These are phyloP conservation scores for Hemibagrus wyckioides DNA, from an alignment of 2,113 vertebrate genomes.

Conservation along the genomic window DNA sequence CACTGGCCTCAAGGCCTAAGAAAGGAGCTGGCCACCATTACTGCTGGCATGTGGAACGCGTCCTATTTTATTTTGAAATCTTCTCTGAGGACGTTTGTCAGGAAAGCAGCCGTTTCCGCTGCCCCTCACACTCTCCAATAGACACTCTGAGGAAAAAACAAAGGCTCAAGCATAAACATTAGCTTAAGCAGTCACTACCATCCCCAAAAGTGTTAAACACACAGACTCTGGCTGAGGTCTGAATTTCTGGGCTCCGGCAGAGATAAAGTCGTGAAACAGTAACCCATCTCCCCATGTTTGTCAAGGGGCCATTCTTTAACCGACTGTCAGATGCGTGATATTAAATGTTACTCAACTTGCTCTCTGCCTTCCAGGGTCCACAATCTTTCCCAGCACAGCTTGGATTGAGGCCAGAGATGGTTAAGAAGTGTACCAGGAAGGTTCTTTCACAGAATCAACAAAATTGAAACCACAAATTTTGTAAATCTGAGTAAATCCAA, in stretches of 20 bases:
- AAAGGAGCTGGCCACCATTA: neutral
- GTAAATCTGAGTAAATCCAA: no score
- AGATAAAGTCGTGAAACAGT: neutral
- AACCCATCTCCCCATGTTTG: neutral
- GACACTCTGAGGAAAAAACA: neutral
- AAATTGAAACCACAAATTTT: neutral
- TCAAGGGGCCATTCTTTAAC: neutral
- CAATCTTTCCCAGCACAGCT: constrained; percentile 10
- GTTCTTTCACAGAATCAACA: no score
- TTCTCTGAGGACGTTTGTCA: constrained; percentile 1
- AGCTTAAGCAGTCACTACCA: neutral
- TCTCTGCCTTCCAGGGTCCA: neutral
- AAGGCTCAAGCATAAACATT: constrained; percentile 6
- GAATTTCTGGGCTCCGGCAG: neutral
- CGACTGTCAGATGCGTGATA: neutral
- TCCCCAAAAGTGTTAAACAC: neutral
- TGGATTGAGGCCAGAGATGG: neutral
- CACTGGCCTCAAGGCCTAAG: neutral
- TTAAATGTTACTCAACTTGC: neutral
- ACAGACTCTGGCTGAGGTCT: neutral
- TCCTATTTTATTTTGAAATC: neutral
- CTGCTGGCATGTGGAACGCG: neutral
- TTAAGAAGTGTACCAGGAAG: neutral
- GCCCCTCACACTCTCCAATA: neutral
- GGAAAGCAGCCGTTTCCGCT: neutral